Base-by-base conservation (phyloP, 2,888 invertebrate genomes). In the Lithophane semibrunnea region DNA sequence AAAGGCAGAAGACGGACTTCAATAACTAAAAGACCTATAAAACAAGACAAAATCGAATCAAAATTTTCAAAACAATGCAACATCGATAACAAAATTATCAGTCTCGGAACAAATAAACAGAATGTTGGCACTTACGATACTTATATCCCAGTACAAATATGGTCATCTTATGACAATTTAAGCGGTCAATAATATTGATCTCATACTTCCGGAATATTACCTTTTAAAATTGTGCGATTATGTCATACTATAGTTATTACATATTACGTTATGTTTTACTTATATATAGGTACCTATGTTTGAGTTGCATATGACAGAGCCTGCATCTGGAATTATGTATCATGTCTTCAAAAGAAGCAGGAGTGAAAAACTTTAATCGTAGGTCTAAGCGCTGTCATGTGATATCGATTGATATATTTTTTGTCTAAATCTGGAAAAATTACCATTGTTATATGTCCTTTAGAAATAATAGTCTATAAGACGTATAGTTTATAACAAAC, bases 131-230 rank as follows among this genome's bases (percentile, higher is more conserved):
- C 47, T 44, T 5, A 42, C 3, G 13, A 24, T 37, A 4, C 37
- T 37, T 37, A 37, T 37, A 5, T 37, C 37, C 37, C 37, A 37
- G 37, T 5, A 37, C 37, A 37, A 37, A 37, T 56, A 64, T 49
- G 69, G 54, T 44, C 16, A 82, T 64, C 16, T 72, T 61, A 44
- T 70, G 52, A 67, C 72, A 60, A 58, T 76, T 75, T 44, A 16
- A 83, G 42, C 2, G 60, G 42, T 73, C 37, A 54, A 80, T 77
- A 80, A n/a, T 29, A 56, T 61, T 63, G 77, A 77, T 79, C 67
- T 73, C 71, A 75, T 70, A 80, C 82, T 89, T 90, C 88, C 87
- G 83, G 77, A 75, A 47, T 75, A 9, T 42, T 44, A 10, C 24
- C 24, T 66, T 54, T 69, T 56, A 16, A 63, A 71, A 29, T 10